These are phyloP conservation scores for Spodoptera litura DNA, from an alignment of 1,140 invertebrate species.

Conservation along the genomic window DNA sequence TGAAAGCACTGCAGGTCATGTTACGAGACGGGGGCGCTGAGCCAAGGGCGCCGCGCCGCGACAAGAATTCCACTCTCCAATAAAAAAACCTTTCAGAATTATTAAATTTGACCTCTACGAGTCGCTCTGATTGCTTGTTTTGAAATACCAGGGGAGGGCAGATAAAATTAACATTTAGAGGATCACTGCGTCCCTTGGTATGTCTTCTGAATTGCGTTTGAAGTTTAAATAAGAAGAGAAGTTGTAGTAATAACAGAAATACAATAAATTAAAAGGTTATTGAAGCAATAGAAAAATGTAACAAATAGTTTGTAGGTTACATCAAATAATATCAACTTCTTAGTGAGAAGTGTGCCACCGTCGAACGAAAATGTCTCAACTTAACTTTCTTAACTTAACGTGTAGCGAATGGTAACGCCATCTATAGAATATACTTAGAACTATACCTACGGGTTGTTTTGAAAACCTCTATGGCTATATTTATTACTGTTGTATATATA, in stretches of 20 bases:
- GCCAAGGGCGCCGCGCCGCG: conserved; percentile 15
- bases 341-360: conserved; percentile 1
- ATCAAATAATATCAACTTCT: not conserved
- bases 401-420: not conserved
- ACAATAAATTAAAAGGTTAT: no score
- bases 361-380: not conserved
- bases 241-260: not conserved
- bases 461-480: not conserved
- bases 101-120: conserved; percentile 36
- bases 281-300: not conserved
- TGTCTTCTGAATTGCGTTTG: conserved; percentile 25
- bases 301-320: not conserved
- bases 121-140: conserved; percentile 22
- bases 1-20: conserved; percentile 26
- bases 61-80: conserved; percentile 4
- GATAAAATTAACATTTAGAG: conserved; percentile 39
- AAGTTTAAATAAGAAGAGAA: conserved; percentile 18
- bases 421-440: not conserved
- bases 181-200: conserved; percentile 27
- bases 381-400: conserved; percentile 13
- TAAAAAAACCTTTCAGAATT: conserved; percentile 34
- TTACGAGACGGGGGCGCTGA: conserved; percentile 17
- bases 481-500: no score
- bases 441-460: not conserved
- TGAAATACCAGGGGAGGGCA: conserved; percentile 32